phyloP scores from a whole-genome alignment of 2,113 vertebrate genomes.

The Oophaga pumilio region DNA sequence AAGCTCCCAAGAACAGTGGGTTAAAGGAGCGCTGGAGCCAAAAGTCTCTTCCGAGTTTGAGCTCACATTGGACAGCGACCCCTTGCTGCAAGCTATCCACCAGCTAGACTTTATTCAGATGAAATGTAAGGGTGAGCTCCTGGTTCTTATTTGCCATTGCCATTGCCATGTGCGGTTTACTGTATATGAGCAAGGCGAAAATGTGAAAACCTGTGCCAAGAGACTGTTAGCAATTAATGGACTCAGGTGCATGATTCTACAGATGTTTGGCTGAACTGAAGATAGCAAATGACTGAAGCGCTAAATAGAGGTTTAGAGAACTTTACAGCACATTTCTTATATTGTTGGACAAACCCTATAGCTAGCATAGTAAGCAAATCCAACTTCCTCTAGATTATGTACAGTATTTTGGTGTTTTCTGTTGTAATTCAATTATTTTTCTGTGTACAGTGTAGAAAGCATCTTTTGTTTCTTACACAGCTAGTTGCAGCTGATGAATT shows the following conservation, averaged over 20 bases:
- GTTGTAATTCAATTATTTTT: not conserved
- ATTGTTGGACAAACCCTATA: too few species aligned
- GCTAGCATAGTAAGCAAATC: not conserved
- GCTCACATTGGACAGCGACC: constrained; percentile 88
- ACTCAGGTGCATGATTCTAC: not conserved
- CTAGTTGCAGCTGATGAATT: too few species aligned
- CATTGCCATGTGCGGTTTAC: constrained; percentile 39
- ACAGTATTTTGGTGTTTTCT: not conserved
- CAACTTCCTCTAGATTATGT: not conserved
- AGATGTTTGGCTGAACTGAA: not conserved
- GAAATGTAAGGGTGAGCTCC: constrained; percentile 85
- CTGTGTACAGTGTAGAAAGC: not conserved
- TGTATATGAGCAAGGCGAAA: constrained; percentile 15
- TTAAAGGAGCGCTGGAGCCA: constrained; percentile 93
- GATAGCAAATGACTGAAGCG: constrained; percentile 6
- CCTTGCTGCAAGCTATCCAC: constrained; percentile 90
- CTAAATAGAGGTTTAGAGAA: constrained; percentile 4
- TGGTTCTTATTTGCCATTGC: constrained; percentile 51
- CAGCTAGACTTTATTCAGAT: constrained; percentile 95
- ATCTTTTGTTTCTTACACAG: too few species aligned
- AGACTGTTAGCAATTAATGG: constrained; percentile 19
- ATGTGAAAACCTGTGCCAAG: rapidly evolving
- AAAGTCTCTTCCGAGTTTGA: constrained; percentile 95
- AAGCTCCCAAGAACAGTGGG: constrained; percentile 96
- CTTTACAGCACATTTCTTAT: constrained; percentile 17